Percentiles rank a stretch among this genome's conserved stretches.
These are phyloP conservation scores for Varanus salvator DNA, from an alignment of 2,113 vertebrate species.

Conservation along the genomic window DNA sequence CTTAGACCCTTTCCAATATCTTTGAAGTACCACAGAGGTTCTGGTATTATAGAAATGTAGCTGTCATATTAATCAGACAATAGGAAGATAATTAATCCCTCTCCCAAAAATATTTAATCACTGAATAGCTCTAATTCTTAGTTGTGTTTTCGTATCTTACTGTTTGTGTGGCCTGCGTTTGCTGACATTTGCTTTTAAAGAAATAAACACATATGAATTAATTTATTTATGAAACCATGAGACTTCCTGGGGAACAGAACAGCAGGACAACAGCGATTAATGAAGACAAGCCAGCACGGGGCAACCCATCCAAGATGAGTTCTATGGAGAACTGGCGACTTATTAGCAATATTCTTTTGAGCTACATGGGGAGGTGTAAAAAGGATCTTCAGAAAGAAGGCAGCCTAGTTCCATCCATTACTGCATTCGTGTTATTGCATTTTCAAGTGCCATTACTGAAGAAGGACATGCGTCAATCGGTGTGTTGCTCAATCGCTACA, in stretches of 20 bases:
- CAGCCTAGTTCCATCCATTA: constrained; percentile 23
- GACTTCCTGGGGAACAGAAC: constrained; percentile 46
- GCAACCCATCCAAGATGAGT: constrained; percentile 25
- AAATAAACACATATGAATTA: constrained; percentile 41
- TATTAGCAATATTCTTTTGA: constrained; percentile 41
- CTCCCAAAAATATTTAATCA: background rate
- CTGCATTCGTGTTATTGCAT: background rate
- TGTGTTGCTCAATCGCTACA: background rate
- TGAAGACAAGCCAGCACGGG: constrained; percentile 60
- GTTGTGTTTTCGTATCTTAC: constrained; percentile 12
- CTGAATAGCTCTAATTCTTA: background rate
- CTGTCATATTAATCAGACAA: background rate
- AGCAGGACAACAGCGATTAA: constrained; percentile 55
- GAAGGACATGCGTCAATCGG: background rate
- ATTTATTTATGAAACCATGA: constrained; percentile 59
- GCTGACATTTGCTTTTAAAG: constrained; percentile 50
- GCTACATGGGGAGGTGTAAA: constrained; percentile 2
- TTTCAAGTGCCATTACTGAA: constrained; percentile 23
- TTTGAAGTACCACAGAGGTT: background rate
- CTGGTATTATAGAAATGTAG: background rate
- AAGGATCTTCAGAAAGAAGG: constrained; percentile 10
- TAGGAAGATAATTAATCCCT: background rate
- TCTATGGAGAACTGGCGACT: background rate
- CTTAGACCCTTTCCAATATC: background rate
- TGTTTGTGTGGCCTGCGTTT: constrained; percentile 29